These are phyloP conservation scores for Ibidorhyncha struthersii DNA, from an alignment of 2,113 vertebrate species.

Conservation along the genomic window DNA sequence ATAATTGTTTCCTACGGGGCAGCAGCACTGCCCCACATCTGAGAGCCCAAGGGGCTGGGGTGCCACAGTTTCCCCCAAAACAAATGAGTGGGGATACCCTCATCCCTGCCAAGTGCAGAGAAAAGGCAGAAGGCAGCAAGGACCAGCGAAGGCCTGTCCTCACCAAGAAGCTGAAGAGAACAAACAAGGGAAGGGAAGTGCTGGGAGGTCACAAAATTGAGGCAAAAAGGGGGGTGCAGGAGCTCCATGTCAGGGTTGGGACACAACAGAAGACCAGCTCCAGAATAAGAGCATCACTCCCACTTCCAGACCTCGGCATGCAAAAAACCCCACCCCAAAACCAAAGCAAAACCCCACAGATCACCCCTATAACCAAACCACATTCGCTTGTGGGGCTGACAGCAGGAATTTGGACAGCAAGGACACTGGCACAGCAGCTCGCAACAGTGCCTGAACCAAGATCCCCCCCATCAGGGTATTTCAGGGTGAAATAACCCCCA, in stretches of 20 bases:
- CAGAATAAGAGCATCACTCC: background rate
- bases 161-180: background rate
- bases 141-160: background rate
- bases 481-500: background rate
- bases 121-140: background rate
- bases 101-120: fast-evolving
- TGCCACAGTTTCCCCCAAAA: background rate
- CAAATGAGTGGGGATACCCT: background rate
- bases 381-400: background rate
- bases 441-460: fast-evolving
- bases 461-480: background rate
- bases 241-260: background rate
- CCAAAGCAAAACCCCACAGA: background rate
- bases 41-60: background rate
- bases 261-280: background rate
- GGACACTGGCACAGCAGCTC: background rate
- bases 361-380: background rate
- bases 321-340: background rate
- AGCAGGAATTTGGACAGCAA: background rate
- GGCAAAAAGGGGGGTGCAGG: background rate
- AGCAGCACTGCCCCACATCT: background rate
- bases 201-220: background rate
- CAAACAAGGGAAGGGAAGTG: background rate
- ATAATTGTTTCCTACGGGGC: background rate
- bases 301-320: background rate